Conservation (phyloP, 2,888 invertebrate genomes). For the Sphaerophoria rueppellii region DNA sequence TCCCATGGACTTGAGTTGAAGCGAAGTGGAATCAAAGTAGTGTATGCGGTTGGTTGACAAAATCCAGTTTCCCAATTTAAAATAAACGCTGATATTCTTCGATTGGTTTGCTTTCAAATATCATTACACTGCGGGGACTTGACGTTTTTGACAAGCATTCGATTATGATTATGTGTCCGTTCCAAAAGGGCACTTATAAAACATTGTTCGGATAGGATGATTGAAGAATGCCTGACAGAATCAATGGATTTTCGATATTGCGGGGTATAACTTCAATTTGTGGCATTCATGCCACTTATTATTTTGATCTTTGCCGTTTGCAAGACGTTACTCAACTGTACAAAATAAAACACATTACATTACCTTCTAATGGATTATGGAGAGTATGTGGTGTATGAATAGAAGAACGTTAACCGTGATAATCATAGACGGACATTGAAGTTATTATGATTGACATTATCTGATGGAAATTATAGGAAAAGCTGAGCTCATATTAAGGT, state of each 20-base stretch:
- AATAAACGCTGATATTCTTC: not conserved
- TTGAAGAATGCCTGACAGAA: slow-evolving; percentile 40
- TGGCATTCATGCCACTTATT: slow-evolving; percentile 46
- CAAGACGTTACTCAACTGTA: too few species aligned
- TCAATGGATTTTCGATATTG: slow-evolving; percentile 47
- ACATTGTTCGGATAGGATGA: slow-evolving; percentile 52
- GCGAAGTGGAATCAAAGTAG: not conserved
- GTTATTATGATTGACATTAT: slow-evolving; percentile 64
- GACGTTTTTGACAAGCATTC: slow-evolving; percentile 66
- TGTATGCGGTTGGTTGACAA: slow-evolving; percentile 12
- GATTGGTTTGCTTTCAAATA: slow-evolving; percentile 26
- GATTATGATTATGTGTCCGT: slow-evolving; percentile 49
- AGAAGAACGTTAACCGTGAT: slow-evolving; percentile 35
- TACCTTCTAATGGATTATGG: not conserved
- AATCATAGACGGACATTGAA: slow-evolving; percentile 57
- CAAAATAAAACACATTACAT: too few species aligned
- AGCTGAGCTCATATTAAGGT: slow-evolving; percentile 3
- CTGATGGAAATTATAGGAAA: slow-evolving; percentile 53
- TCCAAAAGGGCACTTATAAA: slow-evolving; percentile 63
- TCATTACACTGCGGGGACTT: slow-evolving; percentile 52
- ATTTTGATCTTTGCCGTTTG: slow-evolving; percentile 6
- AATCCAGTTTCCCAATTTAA: slow-evolving; percentile 12
- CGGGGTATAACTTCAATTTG: slow-evolving; percentile 22
- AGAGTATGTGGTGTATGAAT: not conserved
- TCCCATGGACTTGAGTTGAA: not conserved